A percentile compares a stretch with the other conserved stretches of the same genome.
Conservation (phyloP, 1,140 invertebrate species). For the Cepaea nemoralis region DNA sequence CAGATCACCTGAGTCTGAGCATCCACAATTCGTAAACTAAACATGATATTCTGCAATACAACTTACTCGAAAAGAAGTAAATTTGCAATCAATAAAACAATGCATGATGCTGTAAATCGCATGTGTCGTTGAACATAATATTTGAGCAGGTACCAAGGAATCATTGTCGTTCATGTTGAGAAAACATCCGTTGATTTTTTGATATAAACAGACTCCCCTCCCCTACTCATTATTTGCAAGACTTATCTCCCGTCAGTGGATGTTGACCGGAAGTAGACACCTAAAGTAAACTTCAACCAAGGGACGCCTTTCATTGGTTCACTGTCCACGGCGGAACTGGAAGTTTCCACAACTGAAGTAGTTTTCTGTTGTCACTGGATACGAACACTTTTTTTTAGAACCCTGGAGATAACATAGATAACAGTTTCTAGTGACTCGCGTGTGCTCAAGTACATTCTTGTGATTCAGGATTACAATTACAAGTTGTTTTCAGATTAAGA, state of each 20-base stretch:
- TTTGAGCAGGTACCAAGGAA: slow-evolving; percentile 63
- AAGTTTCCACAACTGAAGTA: neutral
- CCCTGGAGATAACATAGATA: no score
- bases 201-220: slow-evolving; percentile 36
- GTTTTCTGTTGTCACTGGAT: neutral
- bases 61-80: slow-evolving; percentile 57
- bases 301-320: neutral
- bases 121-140: slow-evolving; percentile 57
- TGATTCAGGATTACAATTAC: no score
- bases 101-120: slow-evolving; percentile 54
- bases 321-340: neutral
- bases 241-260: neutral
- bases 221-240: slow-evolving; percentile 28
- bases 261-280: neutral
- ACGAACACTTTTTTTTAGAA: no score
- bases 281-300: neutral
- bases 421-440: no score
- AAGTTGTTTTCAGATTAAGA: no score
- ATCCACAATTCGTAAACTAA: no score
- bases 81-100: slow-evolving; percentile 48
- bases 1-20: no score
- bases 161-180: slow-evolving; percentile 46
- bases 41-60: neutral
- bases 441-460: no score
- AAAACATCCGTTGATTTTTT: neutral